Evolutionary conservation across 2,113 vertebrate genomes (phyloP).

Genomic region (Cranoglanis bouderius): DNA sequence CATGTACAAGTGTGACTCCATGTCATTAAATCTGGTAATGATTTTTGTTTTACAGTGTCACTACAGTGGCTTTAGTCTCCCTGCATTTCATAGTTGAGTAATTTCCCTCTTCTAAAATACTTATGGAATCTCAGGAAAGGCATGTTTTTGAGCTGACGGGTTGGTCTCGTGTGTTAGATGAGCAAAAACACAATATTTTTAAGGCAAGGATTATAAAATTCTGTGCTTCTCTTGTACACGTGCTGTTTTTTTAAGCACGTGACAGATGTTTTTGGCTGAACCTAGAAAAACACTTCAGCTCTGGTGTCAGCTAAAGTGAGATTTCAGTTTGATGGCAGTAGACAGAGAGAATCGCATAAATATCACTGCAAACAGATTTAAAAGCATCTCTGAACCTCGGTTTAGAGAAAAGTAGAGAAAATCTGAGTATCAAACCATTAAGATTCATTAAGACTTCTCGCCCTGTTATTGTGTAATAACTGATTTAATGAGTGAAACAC

Average conservation of each 20-base stretch:
- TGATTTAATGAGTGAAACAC: slow-evolving; percentile 3
- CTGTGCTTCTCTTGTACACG: not conserved
- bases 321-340: not conserved
- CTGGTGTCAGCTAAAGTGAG: not conserved
- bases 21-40: not conserved
- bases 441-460: not conserved
- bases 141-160: not conserved
- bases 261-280: not conserved
- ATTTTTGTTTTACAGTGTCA: not conserved
- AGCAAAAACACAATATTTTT: not conserved
- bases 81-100: not conserved
- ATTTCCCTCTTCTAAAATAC: not conserved
- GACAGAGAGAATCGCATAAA: not conserved
- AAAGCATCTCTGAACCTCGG: not conserved
- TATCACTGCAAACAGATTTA: not conserved
- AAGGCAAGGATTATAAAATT: not conserved
- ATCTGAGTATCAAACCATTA: not conserved
- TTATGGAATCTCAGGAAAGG: not conserved
- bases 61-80: not conserved
- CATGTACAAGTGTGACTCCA: not conserved
- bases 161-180: not conserved
- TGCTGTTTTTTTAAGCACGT: not conserved
- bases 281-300: not conserved
- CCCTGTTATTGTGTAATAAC: not conserved
- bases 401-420: not conserved